Percentiles rank a stretch among this genome's conserved stretches.
These are phyloP conservation scores for Dallia pectoralis DNA, from an alignment of 2,797 vertebrate genomes.

Conservation along the genomic window DNA sequence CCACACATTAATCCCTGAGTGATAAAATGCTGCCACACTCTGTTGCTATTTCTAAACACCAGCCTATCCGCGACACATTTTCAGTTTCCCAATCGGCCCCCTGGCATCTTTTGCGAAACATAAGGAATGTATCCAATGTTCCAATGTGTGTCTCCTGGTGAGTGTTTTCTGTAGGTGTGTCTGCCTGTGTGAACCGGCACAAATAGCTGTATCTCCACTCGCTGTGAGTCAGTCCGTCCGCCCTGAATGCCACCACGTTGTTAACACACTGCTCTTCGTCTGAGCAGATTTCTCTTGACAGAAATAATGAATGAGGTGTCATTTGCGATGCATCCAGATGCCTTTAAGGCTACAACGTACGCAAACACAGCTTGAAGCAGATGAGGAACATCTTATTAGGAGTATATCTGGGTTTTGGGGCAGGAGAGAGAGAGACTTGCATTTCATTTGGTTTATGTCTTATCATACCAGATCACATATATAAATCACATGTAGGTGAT, in stretches of 20 bases:
- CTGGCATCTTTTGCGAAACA: slow-evolving; percentile 11
- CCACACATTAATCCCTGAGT: background rate
- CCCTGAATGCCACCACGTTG: background rate
- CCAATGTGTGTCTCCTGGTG: slow-evolving; percentile 75
- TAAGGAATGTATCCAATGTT: slow-evolving; percentile 42
- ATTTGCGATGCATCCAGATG: background rate
- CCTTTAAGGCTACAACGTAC: slow-evolving; percentile 68
- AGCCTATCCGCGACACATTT: background rate
- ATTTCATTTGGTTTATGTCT: background rate
- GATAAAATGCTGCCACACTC: background rate
- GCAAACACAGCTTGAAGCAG: slow-evolving; percentile 61
- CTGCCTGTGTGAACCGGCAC: slow-evolving; percentile 70
- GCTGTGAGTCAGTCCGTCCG: slow-evolving; percentile 68
- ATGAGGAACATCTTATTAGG: slow-evolving; percentile 60
- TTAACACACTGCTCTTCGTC: background rate
- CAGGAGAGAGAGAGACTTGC: slow-evolving; percentile 6
- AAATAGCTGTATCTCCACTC: slow-evolving; percentile 70
- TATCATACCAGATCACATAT: background rate
- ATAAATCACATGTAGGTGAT: background rate
- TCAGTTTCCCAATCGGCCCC: background rate
- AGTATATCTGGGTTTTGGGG: slow-evolving; percentile 32
- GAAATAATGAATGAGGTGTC: background rate
- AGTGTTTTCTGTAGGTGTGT: slow-evolving; percentile 70
- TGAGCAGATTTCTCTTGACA: background rate
- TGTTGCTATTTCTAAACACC: background rate